Conservation (phyloP, 2,113 vertebrate genomes). For the Crotalus viridis region DNA sequence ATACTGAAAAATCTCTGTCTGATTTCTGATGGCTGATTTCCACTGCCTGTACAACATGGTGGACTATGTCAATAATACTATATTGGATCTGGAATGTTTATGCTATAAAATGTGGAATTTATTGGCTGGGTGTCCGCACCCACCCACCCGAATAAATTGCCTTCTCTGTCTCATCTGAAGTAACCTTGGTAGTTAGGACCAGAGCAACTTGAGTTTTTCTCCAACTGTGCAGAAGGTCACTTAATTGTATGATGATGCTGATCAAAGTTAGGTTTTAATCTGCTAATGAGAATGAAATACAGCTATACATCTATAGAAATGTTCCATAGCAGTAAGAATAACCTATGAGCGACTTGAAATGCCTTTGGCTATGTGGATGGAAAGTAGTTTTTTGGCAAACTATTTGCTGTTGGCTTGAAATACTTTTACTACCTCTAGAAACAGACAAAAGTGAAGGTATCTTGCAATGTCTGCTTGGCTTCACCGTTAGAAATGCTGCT, state of each 20-base stretch:
- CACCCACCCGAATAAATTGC: not conserved
- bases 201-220: not conserved
- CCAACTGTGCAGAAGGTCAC: not conserved
- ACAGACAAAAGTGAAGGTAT: not conserved
- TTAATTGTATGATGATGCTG: not conserved
- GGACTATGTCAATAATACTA: not conserved
- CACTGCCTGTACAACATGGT: not conserved
- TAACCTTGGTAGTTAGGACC: not conserved
- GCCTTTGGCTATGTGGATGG: not conserved
- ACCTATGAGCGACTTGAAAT: not conserved
- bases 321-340: not conserved
- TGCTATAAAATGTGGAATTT: not conserved
- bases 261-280: rapidly evolving
- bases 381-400: not conserved
- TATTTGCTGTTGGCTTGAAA: not conserved
- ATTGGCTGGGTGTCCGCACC: not conserved
- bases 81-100: not conserved
- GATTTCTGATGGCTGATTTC: not conserved
- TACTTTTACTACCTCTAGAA: not conserved
- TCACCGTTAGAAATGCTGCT: not conserved
- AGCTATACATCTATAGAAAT: not conserved
- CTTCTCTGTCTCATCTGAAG: not conserved
- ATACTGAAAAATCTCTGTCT: not conserved
- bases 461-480: not conserved
- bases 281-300: no score